Base-by-base conservation (phyloP, 2,113 vertebrate species). In the Astur gentilis region DNA sequence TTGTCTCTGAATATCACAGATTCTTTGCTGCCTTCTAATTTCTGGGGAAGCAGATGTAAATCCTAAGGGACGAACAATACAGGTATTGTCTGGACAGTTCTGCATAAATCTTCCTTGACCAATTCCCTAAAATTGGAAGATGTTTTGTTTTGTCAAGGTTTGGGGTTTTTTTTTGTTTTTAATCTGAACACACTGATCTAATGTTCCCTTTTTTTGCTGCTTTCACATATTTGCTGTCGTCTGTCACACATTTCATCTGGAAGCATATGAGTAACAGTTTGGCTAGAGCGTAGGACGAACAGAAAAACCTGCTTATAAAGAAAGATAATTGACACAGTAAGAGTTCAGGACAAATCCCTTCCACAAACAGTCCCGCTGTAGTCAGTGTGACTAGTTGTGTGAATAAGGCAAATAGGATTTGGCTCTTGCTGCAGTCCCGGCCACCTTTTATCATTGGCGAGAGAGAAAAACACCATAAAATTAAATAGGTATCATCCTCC, bases 291-390 rank as follows among this genome's bases (percentile, higher is more conserved):
- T 36, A 78, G 65, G 79, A 89, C 9, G 3, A 69, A 91, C 55
- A 45, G 67, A 93, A 89, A 95, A 96, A 91, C 90, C 73, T 95
- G 76, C 91, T 98, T 91, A 85, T 82, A 95, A 97, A 96, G 76
- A 94, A 89, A 96, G 93, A 93, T 89, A 98, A 97, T 94, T 94
- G 88, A 91, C 93, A 92, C 95, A 94, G 94, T 89, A 88, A 95
- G 93, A 94, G 89, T 96, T 94, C 96, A 97, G 86, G 92, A 83
- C 94, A 97, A 97, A 97, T 98, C 95, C 93, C 87, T 95, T 97
- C 96, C 93, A 88, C 88, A 95, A 94, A 95, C 81, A 94, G 92
- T 87, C 85, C 83, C 10, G 4, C 72, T 94, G 96, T 72, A 98
- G 92, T 91, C 96, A 76, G 77, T 96, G 93, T 97, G 96, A 97